Evolutionary conservation across 2,113 vertebrate genomes (phyloP), one percentile per base, ranked within the genome.

Genomic region (Stercorarius parasiticus): DNA sequence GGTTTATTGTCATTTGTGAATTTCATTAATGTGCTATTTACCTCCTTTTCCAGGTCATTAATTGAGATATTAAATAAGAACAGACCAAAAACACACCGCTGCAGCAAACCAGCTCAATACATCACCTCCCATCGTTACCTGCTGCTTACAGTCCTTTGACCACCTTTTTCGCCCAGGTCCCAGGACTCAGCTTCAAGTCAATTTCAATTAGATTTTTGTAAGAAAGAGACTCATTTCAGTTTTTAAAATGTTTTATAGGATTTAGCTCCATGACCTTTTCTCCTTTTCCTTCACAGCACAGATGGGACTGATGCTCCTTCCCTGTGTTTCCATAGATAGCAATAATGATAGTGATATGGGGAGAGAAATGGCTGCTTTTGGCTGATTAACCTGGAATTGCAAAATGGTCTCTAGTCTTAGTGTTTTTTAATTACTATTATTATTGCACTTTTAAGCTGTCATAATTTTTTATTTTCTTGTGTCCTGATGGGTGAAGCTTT

Each of bases 11-110:
- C 82, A 91, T 97, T 97, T 97, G 96, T 92, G 95, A 96, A 95
- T 94, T 97, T 97, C 97, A 97, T 97, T 95, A 97, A 88, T 94
- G 88, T 96, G 86, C 93, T 94, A 92, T 95, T 95, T 93, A 78
- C 53, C 27, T 43, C 29, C 43, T 96, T 96, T 96, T 96, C 96
- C 95, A 96, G 83, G 88, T 97, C 93, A 89, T 97, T 98, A 97
- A 97, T 97, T 96, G 97, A 97, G 91, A 92, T 94, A 93, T 95
- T 95, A 96, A 97, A 92, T 93, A 97, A 96, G 85, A 83, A 47
- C 52, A 88, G 87, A 87, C 88, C 87, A 81, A 84, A 96, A 91
- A 34, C 83, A 76, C 62, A 85, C 22, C 50, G 76, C 71, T 93
- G 47, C 82, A 64, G 86, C 62, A 82, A 27, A 32, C 49, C 15